Percentiles rank a stretch among this genome's conserved stretches.
phyloP scores from a whole-genome alignment of 2,888 invertebrate genomes.

The Venustoraphidia nigricollis region DNA sequence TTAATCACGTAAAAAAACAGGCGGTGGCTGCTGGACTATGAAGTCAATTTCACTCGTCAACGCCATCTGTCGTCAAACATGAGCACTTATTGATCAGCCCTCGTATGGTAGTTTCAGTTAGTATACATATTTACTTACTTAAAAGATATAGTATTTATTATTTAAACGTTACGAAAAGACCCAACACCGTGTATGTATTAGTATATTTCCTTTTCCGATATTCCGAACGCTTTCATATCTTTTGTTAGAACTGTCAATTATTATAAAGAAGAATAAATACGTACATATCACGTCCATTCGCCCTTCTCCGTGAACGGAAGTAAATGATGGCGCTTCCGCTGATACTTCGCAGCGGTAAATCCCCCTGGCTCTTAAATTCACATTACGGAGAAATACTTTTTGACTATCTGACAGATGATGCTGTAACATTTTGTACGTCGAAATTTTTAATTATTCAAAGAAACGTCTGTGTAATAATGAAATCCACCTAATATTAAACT shows the following conservation, averaged over 20 bases:
- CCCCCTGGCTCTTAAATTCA: conserved; percentile 27
- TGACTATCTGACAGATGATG: conserved; percentile 23
- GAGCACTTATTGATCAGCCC: too few relatives aligned
- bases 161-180: too few relatives aligned
- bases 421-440: conserved; percentile 15
- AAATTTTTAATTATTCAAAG: too few relatives aligned
- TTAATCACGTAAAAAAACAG: too few relatives aligned
- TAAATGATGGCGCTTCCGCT: conserved; percentile 32
- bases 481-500: too few relatives aligned
- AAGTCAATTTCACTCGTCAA: too few relatives aligned
- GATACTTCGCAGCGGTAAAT: conserved; percentile 33
- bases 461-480: too few relatives aligned
- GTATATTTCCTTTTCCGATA: neutral
- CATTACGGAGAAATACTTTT: conserved; percentile 23
- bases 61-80: too few relatives aligned
- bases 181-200: neutral
- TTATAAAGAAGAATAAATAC: conserved; percentile 12
- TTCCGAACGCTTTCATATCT: neutral
- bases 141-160: too few relatives aligned
- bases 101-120: too few relatives aligned
- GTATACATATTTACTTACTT: too few relatives aligned
- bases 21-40: too few relatives aligned
- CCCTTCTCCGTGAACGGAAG: conserved; percentile 28
- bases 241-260: neutral
- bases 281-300: conserved; percentile 34